These are phyloP conservation scores for Typhlomys cinereus DNA, from an alignment of 2,113 vertebrate genomes.

Conservation along the genomic window DNA sequence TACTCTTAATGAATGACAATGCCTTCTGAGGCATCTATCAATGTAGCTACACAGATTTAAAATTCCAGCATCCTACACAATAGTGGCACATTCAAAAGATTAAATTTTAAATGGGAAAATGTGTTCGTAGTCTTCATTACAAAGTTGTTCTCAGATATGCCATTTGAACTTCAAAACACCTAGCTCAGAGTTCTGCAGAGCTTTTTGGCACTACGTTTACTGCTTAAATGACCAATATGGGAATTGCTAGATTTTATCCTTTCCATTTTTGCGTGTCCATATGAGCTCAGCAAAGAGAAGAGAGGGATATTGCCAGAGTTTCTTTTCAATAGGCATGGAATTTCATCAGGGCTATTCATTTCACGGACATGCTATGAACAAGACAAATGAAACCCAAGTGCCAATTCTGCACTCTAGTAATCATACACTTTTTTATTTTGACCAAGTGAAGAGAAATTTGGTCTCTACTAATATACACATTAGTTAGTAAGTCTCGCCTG, in stretches of 20 bases:
- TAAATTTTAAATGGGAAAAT: slow-evolving; percentile 64
- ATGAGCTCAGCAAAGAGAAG: neutral
- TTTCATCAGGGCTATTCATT: neutral
- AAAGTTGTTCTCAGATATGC: slow-evolving; percentile 50
- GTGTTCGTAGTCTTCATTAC: slow-evolving; percentile 45
- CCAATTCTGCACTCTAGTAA: neutral
- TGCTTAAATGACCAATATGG: slow-evolving; percentile 21
- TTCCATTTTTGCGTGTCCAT: slow-evolving; percentile 4
- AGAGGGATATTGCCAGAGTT: neutral
- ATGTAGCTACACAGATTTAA: slow-evolving; percentile 16
- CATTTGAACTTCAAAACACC: slow-evolving; percentile 61
- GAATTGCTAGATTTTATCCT: slow-evolving; percentile 35
- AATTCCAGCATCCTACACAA: slow-evolving; percentile 61
- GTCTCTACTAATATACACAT: neutral
- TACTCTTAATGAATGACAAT: slow-evolving; percentile 44
- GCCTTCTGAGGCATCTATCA: slow-evolving; percentile 60
- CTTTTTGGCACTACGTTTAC: slow-evolving; percentile 9
- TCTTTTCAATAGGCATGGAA: neutral
- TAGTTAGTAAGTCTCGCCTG: slow-evolving; percentile 15
- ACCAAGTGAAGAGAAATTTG: neutral
- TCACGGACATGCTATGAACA: neutral
- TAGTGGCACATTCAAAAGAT: slow-evolving; percentile 65
- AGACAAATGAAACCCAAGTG: slow-evolving; percentile 29
- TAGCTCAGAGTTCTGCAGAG: slow-evolving; percentile 37
- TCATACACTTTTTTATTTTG: neutral